Percentiles rank a stretch among this genome's conserved stretches.
phyloP scores from a whole-genome alignment of 2,113 vertebrate species.

The Bambusicola thoracicus region DNA sequence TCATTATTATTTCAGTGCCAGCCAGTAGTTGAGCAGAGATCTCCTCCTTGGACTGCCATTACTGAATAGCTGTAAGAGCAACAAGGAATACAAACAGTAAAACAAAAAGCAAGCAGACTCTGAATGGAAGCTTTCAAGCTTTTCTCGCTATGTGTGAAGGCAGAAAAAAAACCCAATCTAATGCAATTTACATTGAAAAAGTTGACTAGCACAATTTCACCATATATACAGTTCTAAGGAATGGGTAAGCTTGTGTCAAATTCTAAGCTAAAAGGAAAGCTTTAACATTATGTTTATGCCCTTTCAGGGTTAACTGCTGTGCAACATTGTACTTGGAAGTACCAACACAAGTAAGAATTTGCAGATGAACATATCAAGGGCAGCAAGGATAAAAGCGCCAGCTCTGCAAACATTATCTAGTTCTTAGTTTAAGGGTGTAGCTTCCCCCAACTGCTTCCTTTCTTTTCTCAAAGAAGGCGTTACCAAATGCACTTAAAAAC shows the following conservation, averaged over 20 bases:
- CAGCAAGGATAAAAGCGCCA: slow-evolving; percentile 9
- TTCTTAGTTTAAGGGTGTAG: slow-evolving; percentile 52
- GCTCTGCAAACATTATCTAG: not conserved
- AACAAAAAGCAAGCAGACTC: not conserved
- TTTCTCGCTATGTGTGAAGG: not conserved
- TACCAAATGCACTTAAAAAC: not conserved
- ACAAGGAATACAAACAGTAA: not conserved
- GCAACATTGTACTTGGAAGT: not conserved
- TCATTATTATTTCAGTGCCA: not conserved
- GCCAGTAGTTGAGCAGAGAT: not conserved
- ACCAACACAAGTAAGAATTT: not conserved
- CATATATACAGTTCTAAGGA: not conserved
- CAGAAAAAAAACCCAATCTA: not conserved
- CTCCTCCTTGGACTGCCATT: not conserved
- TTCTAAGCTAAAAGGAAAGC: not conserved
- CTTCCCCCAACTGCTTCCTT: slow-evolving; percentile 45
- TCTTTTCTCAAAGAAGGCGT: slow-evolving; percentile 7
- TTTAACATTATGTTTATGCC: not conserved
- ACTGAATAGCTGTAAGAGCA: not conserved
- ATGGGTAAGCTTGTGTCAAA: not conserved
- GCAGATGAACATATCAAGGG: not conserved
- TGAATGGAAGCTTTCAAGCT: not conserved
- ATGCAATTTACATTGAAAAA: not conserved
- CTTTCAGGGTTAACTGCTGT: not conserved
- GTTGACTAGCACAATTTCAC: not conserved